Evolutionary conservation across 1,140 invertebrate genomes (phyloP).

Genomic region (Drosophila obscura): DNA sequence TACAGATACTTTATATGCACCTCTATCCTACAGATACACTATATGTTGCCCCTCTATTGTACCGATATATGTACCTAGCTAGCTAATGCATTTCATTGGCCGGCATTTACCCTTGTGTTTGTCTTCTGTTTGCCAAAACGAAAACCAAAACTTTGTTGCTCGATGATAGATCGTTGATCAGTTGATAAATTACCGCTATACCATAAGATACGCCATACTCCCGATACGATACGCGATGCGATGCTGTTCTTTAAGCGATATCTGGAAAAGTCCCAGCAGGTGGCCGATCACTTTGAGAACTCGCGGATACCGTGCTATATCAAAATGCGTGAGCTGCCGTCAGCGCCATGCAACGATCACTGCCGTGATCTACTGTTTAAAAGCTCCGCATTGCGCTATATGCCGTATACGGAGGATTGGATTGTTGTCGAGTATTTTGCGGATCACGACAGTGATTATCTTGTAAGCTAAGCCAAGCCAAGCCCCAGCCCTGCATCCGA

Average conservation of each 20-base stretch:
- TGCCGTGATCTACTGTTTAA: slow-evolving; percentile 63
- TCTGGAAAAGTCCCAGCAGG: slow-evolving; percentile 74
- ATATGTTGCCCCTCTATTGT: no score
- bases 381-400: slow-evolving; percentile 59
- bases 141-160: no score
- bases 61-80: no score
- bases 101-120: no score
- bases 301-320: slow-evolving; percentile 72
- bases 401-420: slow-evolving; percentile 73
- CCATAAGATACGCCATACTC: neutral
- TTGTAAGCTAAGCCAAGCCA: slow-evolving; percentile 69
- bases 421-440: slow-evolving; percentile 77
- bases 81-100: no score
- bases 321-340: slow-evolving; percentile 73
- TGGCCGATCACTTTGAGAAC: slow-evolving; percentile 68
- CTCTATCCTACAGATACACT: no score
- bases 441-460: slow-evolving; percentile 76
- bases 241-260: slow-evolving; percentile 81
- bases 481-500: neutral
- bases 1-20: no score
- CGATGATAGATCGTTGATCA: slow-evolving; percentile 12
- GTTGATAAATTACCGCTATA: slow-evolving; percentile 3
- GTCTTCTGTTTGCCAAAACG: no score
- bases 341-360: slow-evolving; percentile 55
- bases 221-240: neutral